These are phyloP conservation scores for Chloropsis cyanopogon DNA, from an alignment of 2,113 vertebrate species.

Conservation along the genomic window DNA sequence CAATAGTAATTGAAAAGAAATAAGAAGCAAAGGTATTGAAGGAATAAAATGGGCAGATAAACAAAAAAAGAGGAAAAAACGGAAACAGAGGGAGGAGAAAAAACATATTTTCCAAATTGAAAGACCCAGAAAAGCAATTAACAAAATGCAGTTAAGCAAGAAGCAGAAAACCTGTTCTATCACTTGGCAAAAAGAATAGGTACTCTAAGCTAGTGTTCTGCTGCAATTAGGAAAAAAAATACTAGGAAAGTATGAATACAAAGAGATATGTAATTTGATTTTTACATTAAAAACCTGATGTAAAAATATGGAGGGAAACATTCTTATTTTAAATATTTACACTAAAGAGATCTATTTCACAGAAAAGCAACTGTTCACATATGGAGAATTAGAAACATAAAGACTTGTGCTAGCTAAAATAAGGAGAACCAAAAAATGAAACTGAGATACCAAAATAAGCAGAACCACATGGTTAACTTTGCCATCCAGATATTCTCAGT, in stretches of 20 bases:
- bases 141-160: background rate
- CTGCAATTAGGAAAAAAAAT: background rate
- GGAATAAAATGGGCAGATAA: background rate
- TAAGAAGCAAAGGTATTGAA: background rate
- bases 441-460: background rate
- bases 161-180: background rate
- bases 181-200: background rate
- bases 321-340: slow-evolving; percentile 7
- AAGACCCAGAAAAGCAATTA: background rate
- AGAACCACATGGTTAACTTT: background rate
- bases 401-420: background rate
- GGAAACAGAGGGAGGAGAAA: background rate
- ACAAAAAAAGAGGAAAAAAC: background rate
- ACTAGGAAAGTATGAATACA: background rate
- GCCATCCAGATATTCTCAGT: background rate
- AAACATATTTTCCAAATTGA: background rate
- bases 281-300: background rate
- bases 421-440: background rate
- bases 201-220: background rate
- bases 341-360: background rate
- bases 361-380: background rate
- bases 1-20: background rate
- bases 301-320: background rate
- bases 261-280: background rate
- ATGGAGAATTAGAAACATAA: background rate